Evolutionary conservation across 2,113 vertebrate species (phyloP).

Genomic region (Phrynocephalus versicolor): DNA sequence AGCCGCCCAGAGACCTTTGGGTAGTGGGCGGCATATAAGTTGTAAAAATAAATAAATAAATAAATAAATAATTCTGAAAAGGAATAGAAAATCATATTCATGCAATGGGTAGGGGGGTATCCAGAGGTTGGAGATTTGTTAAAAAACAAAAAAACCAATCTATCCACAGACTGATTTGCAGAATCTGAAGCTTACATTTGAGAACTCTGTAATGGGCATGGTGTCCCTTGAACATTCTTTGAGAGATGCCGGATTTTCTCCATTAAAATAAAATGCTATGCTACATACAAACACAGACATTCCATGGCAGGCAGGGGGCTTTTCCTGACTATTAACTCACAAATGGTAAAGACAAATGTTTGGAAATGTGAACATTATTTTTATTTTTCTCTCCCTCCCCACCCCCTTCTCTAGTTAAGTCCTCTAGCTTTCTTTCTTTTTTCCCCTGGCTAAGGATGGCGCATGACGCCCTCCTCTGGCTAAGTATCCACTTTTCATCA

Average conservation of each 20-base stretch:
- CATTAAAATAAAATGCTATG: too few species aligned
- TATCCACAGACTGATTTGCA: rapidly evolving
- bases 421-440: not conserved
- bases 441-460: conserved; percentile 53
- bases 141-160: rapidly evolving
- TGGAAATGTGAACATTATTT: conserved; percentile 2
- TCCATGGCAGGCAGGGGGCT: not conserved
- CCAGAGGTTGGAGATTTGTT: not conserved
- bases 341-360: conserved; percentile 20
- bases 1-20: too few species aligned
- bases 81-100: rapidly evolving
- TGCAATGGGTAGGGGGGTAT: rapidly evolving
- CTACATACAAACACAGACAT: not conserved
- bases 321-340: not conserved
- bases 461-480: conserved; percentile 73
- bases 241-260: too few species aligned
- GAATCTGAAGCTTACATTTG: rapidly evolving
- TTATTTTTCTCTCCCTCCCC: not conserved
- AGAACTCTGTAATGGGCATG: not conserved
- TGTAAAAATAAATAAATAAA: too few species aligned
- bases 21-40: too few species aligned
- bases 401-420: conserved; percentile 6
- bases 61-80: too few species aligned
- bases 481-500: conserved; percentile 42
- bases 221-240: not conserved